Evolutionary conservation across 2,888 invertebrate species (phyloP), one percentile per base, ranked within the genome.

Genomic region (Linnaemya tessellans): DNA sequence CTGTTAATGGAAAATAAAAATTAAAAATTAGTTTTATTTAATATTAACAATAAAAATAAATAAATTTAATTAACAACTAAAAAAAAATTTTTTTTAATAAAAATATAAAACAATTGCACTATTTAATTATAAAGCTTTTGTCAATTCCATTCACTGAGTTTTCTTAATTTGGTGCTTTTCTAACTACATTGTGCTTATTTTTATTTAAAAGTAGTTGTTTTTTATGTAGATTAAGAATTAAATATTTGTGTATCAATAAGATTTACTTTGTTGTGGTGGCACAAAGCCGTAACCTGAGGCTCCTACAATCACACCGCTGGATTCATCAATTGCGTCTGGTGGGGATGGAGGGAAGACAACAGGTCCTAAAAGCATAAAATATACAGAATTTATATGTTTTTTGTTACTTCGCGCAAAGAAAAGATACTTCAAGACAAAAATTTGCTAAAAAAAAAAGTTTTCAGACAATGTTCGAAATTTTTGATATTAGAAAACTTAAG

Each of bases 241-340:
- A 41, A 41, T 60, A 30, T 30, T 30, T 30, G 30, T 5, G 5
- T 30, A 49, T 54, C 51, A 80, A 80, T 83, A 80, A 18, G 77
- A 80, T 73, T 86, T 86, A 86, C 81, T 84, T 80, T 87, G 87
- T 87, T 90, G 91, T 83, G 96, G 96, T 86, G 97, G 96, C 84
- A 97, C 96, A 92, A 97, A 97, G 88, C 97, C 97, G 91, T 95
- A 97, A 88, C 97, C 97, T 67, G 97, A 97, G 82, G 96, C 97
- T 81, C 97, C 97, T 41, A 96, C 95, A 79, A 97, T 94, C 49
- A 97, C 97, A 20, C 97, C 97, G 91, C 96, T 97, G 88, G 96
- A 95, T 92, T 95, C 95, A 86, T 94, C 93, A 58, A 95, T 94
- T 88, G 95, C 95, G 84, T 95, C 95, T 88, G 94, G 93, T 10